Evolutionary conservation across 2,797 vertebrate species (phyloP).

Genomic region (Enteromius unitaeniatus): DNA sequence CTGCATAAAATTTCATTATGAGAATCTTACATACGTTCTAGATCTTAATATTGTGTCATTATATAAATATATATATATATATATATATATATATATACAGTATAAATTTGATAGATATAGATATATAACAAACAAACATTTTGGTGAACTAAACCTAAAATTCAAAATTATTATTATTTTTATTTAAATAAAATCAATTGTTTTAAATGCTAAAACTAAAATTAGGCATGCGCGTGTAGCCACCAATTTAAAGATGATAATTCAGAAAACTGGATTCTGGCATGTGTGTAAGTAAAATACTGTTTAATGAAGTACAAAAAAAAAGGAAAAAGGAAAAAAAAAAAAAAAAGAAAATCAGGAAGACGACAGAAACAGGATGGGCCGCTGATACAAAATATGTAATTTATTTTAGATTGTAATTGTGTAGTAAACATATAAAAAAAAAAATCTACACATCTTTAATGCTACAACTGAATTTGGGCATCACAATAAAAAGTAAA

Average conservation of each 20-base stretch:
- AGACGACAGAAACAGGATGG: neutral
- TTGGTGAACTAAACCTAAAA: too few relatives aligned
- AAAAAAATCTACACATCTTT: neutral
- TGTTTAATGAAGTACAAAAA: neutral
- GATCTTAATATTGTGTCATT: neutral
- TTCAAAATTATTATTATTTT: too few relatives aligned
- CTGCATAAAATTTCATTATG: too few relatives aligned
- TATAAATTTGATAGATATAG: too few relatives aligned
- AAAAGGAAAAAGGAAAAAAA: too few relatives aligned
- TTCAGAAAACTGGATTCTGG: neutral
- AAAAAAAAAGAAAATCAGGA: neutral
- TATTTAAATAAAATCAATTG: too few relatives aligned
- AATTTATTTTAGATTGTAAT: neutral
- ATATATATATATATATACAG: too few relatives aligned
- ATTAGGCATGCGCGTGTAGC: neutral
- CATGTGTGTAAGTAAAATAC: neutral
- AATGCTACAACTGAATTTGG: neutral
- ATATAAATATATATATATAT: too few relatives aligned
- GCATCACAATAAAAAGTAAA: neutral
- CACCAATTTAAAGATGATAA: neutral
- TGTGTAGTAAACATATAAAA: neutral
- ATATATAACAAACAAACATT: too few relatives aligned
- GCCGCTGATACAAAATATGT: neutral
- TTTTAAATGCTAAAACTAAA: too few relatives aligned
- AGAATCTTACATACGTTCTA: too few relatives aligned